Percentiles rank a stretch among this genome's conserved stretches.
Conservation (phyloP, 2,797 vertebrate species). For the Sebastes cheni region DNA sequence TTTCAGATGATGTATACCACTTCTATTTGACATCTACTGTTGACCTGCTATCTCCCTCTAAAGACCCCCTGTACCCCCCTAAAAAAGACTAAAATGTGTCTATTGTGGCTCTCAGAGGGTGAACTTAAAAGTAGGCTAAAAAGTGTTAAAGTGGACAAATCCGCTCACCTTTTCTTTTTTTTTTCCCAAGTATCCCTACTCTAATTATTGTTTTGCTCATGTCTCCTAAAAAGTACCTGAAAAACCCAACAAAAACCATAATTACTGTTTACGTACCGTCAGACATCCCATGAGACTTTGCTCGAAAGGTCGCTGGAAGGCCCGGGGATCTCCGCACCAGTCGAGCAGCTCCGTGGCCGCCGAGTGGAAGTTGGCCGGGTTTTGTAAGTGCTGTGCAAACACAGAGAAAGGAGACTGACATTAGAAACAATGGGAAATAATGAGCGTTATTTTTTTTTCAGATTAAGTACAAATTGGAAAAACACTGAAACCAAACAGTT, state of each 20-base stretch:
- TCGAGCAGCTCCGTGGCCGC: slow-evolving; percentile 98
- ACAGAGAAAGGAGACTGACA: slow-evolving; percentile 45
- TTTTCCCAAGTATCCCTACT: slow-evolving; percentile 3
- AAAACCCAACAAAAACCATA: slow-evolving; percentile 61
- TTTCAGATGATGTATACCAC: no score
- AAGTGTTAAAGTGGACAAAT: slow-evolving; percentile 28
- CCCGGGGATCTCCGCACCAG: slow-evolving; percentile 99
- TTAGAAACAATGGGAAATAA: slow-evolving; percentile 69
- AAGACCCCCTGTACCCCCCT: no score
- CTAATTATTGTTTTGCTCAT: slow-evolving; percentile 68
- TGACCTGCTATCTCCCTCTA: no score
- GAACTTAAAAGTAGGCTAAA: neutral
- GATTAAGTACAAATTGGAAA: slow-evolving; percentile 67
- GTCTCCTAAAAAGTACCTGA: slow-evolving; percentile 68
- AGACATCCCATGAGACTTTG: slow-evolving; percentile 99
- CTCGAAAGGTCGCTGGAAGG: slow-evolving; percentile 98
- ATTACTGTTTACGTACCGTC: slow-evolving; percentile 89
- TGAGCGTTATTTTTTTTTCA: slow-evolving; percentile 35
- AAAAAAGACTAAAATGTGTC: no score
- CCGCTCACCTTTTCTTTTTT: neutral
- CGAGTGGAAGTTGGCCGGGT: slow-evolving; percentile 99
- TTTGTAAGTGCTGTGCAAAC: slow-evolving; percentile 96
- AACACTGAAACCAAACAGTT: slow-evolving; percentile 61
- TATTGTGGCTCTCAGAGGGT: no score
- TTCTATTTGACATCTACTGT: no score